A percentile compares a stretch with the other conserved stretches of the same genome.
Evolutionary conservation across 30 jellyfish, hydroid and myxozoan genomes (phyloP).

Genomic region (Nemopilema nomurai): DNA sequence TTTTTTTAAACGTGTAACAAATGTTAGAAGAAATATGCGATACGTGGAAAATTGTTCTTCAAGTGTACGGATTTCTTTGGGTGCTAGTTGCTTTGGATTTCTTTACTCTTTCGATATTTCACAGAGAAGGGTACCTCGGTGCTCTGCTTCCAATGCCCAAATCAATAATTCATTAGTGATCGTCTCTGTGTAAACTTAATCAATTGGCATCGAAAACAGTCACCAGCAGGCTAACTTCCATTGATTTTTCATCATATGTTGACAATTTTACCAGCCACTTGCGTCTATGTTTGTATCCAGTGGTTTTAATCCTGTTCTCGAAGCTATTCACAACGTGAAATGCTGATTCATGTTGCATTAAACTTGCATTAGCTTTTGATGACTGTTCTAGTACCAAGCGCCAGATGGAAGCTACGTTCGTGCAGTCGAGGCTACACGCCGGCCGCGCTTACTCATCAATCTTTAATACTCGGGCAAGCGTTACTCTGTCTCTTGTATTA

Average conservation of each 20-base stretch:
- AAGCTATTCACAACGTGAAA: neutral
- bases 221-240: conserved; percentile 32
- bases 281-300: neutral
- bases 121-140: neutral
- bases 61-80: too few species aligned
- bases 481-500: neutral
- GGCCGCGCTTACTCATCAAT: neutral
- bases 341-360: neutral
- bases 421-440: too few species aligned
- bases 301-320: neutral
- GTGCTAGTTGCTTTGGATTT: too few species aligned
- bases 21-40: too few species aligned
- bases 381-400: too few species aligned
- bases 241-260: neutral
- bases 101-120: neutral
- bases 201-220: neutral
- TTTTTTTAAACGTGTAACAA: too few species aligned
- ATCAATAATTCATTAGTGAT: neutral
- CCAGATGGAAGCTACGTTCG: too few species aligned
- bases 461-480: neutral
- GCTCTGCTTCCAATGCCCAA: neutral
- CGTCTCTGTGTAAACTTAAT: neutral
- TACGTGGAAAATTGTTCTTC: too few species aligned
- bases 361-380: neutral
- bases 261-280: conserved; percentile 23